Evolutionary conservation across 2,113 vertebrate species (phyloP).

Genomic region (Etia nguti): DNA sequence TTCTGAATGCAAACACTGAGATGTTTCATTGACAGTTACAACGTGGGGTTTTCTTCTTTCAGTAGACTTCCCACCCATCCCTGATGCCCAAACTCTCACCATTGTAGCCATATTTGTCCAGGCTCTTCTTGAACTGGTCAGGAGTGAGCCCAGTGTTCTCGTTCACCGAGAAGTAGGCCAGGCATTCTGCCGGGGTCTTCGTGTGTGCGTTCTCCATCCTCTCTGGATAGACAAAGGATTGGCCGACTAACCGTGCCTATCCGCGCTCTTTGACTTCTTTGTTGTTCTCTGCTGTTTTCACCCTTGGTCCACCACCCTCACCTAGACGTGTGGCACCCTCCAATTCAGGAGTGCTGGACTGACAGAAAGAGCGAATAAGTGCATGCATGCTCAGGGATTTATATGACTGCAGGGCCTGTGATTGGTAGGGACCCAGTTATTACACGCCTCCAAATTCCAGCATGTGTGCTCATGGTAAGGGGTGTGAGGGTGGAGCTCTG

Average conservation of each 20-base stretch:
- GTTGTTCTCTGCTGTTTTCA: slow-evolving; percentile 41
- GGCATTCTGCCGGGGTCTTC: slow-evolving; percentile 76
- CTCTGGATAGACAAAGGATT: slow-evolving; percentile 52
- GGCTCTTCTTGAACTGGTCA: slow-evolving; percentile 85
- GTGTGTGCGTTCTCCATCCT: slow-evolving; percentile 85
- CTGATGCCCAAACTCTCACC: slow-evolving; percentile 71
- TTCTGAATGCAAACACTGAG: neutral
- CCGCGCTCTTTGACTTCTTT: slow-evolving; percentile 52
- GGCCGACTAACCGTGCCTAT: slow-evolving; percentile 50
- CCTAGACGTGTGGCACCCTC: slow-evolving; percentile 66
- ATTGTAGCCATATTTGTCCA: slow-evolving; percentile 84
- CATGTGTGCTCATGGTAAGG: slow-evolving; percentile 28
- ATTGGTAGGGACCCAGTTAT: slow-evolving; percentile 54
- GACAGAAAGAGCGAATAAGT: slow-evolving; percentile 76
- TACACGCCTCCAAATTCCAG: slow-evolving; percentile 61
- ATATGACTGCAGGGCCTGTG: slow-evolving; percentile 45
- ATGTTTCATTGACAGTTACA: neutral
- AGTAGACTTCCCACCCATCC: neutral
- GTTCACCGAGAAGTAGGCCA: slow-evolving; percentile 82
- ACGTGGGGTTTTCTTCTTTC: neutral
- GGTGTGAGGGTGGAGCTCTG: slow-evolving; percentile 34
- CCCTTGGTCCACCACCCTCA: slow-evolving; percentile 63
- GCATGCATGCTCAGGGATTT: slow-evolving; percentile 52
- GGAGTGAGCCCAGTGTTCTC: slow-evolving; percentile 75
- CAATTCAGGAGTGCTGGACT: slow-evolving; percentile 66